Percentiles rank a stretch among this genome's conserved stretches.
Evolutionary conservation across 2,888 invertebrate genomes (phyloP).

Genomic region (Eupithecia centaureata): DNA sequence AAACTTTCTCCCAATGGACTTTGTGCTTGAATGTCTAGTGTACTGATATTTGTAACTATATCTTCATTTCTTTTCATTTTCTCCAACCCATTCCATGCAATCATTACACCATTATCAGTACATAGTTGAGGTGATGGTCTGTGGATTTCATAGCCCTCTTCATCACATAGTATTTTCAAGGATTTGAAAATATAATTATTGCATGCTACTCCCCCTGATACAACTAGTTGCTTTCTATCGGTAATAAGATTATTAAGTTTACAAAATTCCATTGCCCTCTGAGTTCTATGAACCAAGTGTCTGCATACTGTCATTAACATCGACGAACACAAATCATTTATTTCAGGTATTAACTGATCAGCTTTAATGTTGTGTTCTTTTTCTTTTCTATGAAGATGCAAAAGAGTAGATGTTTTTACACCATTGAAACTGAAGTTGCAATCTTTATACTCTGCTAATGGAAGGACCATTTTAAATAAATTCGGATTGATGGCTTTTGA

Average conservation of each 20-base stretch:
- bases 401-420: slow-evolving; percentile 86
- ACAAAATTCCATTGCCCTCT: slow-evolving; percentile 93
- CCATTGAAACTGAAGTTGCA: slow-evolving; percentile 98
- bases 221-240: slow-evolving; percentile 87
- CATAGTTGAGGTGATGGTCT: slow-evolving; percentile 94
- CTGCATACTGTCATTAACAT: slow-evolving; percentile 89
- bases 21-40: slow-evolving; percentile 85
- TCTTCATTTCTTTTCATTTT: slow-evolving; percentile 85
- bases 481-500: slow-evolving; percentile 86
- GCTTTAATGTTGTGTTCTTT: slow-evolving; percentile 82
- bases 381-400: slow-evolving; percentile 85
- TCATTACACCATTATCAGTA: slow-evolving; percentile 99
- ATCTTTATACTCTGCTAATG: slow-evolving; percentile 86
- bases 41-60: slow-evolving; percentile 83
- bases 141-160: slow-evolving; percentile 86
- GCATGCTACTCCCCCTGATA: slow-evolving; percentile 98
- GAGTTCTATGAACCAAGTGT: slow-evolving; percentile 92
- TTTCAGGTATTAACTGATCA: slow-evolving; percentile 89
- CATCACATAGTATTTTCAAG: slow-evolving; percentile 87
- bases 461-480: slow-evolving; percentile 87
- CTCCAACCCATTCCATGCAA: slow-evolving; percentile 99
- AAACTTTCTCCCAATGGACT: slow-evolving; percentile 87
- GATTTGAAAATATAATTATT: slow-evolving; percentile 91
- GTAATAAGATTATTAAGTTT: slow-evolving; percentile 86
- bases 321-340: slow-evolving; percentile 93